A percentile compares a stretch with the other conserved stretches of the same genome.
phyloP scores from a whole-genome alignment of 1,140 invertebrate genomes.

The Caenorhabditis briggsae region DNA sequence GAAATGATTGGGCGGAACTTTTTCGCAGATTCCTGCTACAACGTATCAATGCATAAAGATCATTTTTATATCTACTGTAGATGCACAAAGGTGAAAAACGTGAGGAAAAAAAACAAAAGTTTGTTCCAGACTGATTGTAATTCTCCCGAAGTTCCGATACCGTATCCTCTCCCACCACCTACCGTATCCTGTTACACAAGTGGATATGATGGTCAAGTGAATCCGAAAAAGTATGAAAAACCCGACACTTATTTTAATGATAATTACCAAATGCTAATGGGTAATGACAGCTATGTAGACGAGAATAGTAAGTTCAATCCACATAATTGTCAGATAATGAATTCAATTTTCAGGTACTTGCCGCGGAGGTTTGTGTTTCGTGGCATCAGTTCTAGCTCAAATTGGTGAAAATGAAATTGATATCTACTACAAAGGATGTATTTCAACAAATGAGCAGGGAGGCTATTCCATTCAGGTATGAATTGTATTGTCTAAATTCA shows the following conservation, averaged over 20 bases:
- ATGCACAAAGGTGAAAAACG: not conserved
- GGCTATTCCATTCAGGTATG: not conserved
- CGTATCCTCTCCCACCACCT: not conserved
- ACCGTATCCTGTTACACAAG: not conserved
- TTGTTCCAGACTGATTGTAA: not conserved
- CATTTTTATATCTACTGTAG: not conserved
- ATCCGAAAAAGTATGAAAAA: not conserved
- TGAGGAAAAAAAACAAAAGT: too few species aligned
- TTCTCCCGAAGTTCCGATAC: not conserved
- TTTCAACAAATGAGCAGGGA: not conserved
- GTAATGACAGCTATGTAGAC: slow-evolving; percentile 9
- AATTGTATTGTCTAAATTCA: not conserved
- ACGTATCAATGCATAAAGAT: not conserved
- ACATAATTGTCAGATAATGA: not conserved
- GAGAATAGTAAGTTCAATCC: not conserved
- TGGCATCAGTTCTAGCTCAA: not conserved
- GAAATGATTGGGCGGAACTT: not conserved
- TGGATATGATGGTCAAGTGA: not conserved
- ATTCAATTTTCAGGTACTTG: not conserved
- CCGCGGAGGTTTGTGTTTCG: not conserved
- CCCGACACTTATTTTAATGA: not conserved
- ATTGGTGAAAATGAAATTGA: not conserved
- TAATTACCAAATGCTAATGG: not conserved
- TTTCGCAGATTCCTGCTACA: not conserved
- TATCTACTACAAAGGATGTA: slow-evolving; percentile 23